Evolutionary conservation across 2,113 vertebrate genomes (phyloP).

Genomic region (Monarcha castaneiventris): DNA sequence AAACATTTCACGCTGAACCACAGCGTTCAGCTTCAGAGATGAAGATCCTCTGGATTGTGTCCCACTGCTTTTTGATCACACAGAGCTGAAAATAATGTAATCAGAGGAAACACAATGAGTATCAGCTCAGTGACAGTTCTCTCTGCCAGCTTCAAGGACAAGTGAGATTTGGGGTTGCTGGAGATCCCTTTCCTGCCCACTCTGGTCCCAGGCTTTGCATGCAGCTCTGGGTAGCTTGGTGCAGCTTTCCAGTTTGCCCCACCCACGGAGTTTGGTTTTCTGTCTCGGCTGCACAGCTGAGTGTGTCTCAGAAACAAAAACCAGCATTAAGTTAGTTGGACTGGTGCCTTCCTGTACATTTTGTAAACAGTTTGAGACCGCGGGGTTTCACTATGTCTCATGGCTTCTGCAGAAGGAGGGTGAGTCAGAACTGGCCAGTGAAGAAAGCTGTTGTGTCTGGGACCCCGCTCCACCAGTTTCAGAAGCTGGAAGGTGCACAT

Average conservation of each 20-base stretch:
- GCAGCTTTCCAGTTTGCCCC: not conserved
- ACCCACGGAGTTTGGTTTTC: not conserved
- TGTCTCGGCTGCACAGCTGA: not conserved
- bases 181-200: not conserved
- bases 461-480: not conserved
- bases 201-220: not conserved
- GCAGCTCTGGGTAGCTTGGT: not conserved
- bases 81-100: not conserved
- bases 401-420: constrained; percentile 13
- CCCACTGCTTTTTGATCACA: not conserved
- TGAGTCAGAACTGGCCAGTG: constrained; percentile 38
- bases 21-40: not conserved
- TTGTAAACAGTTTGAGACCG: constrained; percentile 20
- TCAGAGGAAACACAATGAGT: not conserved
- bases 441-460: constrained; percentile 1
- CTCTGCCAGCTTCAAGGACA: not conserved
- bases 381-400: constrained; percentile 35
- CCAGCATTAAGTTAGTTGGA: not conserved
- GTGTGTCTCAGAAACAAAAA: constrained; percentile 1
- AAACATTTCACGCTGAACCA: not conserved
- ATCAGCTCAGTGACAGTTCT: not conserved
- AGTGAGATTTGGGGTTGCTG: not conserved
- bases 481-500: not conserved
- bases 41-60: not conserved
- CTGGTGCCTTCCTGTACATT: not conserved